A percentile compares a stretch with the other conserved stretches of the same genome.
Evolutionary conservation across 2,797 vertebrate genomes (phyloP).

Genomic region (Sebastiscus albofasciatus): DNA sequence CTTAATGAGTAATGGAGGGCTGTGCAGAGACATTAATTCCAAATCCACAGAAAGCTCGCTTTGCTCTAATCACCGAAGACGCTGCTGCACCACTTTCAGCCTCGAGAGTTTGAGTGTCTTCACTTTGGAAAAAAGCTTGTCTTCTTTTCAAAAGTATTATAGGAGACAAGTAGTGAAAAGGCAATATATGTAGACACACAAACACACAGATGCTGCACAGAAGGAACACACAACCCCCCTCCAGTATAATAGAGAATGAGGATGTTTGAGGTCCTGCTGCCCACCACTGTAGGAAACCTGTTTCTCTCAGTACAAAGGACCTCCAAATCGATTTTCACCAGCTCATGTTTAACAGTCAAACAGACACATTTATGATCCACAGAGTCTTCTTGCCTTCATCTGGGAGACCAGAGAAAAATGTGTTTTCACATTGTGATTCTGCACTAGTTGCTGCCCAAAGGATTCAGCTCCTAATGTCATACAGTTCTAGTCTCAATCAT

Average conservation of each 20-base stretch:
- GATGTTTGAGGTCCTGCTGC: conserved; percentile 28
- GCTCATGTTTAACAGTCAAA: conserved; percentile 65
- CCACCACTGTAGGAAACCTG: conserved; percentile 45
- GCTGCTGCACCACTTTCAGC: conserved; percentile 27
- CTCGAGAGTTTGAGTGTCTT: conserved; percentile 33
- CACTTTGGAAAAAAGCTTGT: conserved; percentile 8
- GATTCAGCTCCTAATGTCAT: conserved; percentile 9
- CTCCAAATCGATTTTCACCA: conserved; percentile 55
- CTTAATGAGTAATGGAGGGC: conserved; percentile 80
- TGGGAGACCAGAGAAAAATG: conserved; percentile 23
- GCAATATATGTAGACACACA: not conserved
- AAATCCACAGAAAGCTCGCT: conserved; percentile 41
- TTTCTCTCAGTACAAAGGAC: conserved; percentile 27
- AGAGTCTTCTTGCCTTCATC: conserved; percentile 39
- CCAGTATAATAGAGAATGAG: conserved; percentile 14
- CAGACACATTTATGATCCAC: conserved; percentile 53
- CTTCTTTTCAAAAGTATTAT: conserved; percentile 21
- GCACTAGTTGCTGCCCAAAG: conserved; percentile 22
- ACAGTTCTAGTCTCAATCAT: not conserved
- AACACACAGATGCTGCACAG: not conserved
- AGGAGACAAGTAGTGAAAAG: conserved; percentile 27
- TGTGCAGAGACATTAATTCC: conserved; percentile 61
- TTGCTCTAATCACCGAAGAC: conserved; percentile 49
- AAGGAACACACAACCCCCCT: conserved; percentile 2
- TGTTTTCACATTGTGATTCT: conserved; percentile 45